Percentiles rank a stretch among this genome's conserved stretches.
These are phyloP conservation scores for Nothoprocta pentlandii DNA, from an alignment of 2,113 vertebrate species.

Conservation along the genomic window DNA sequence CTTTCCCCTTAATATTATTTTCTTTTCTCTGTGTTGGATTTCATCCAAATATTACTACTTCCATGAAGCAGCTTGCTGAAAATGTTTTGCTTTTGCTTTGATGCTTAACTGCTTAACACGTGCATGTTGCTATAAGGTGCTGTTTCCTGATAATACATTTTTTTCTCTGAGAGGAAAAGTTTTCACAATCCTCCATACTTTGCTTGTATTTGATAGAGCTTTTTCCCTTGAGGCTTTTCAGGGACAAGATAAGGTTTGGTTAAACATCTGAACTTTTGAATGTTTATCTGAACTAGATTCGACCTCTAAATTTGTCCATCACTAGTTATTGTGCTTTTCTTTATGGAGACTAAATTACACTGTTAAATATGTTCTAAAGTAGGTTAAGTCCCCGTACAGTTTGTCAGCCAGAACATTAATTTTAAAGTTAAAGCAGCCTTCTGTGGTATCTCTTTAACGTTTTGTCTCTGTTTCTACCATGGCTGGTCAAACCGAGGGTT, in stretches of 20 bases:
- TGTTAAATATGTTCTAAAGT: constrained; percentile 64
- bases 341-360: constrained; percentile 61
- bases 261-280: constrained; percentile 72
- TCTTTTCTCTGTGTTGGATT: constrained; percentile 53
- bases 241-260: constrained; percentile 74
- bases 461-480: constrained; percentile 16
- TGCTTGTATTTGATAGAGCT: constrained; percentile 45
- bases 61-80: constrained; percentile 46
- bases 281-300: constrained; percentile 67
- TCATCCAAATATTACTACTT: constrained; percentile 44
- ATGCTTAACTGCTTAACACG: constrained; percentile 56
- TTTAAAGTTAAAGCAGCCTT: constrained; percentile 37
- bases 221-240: constrained; percentile 39
- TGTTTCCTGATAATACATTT: constrained; percentile 55
- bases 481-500: not conserved
- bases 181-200: constrained; percentile 43
- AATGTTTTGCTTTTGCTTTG: constrained; percentile 56
- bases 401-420: constrained; percentile 68
- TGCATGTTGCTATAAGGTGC: constrained; percentile 57
- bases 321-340: constrained; percentile 68
- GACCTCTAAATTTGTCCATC: constrained; percentile 64
- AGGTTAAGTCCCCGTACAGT: constrained; percentile 61
- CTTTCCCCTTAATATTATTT: constrained; percentile 66
- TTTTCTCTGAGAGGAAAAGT: constrained; percentile 26
- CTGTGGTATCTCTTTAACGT: not conserved